Evolutionary conservation across 1,140 invertebrate species (phyloP), one percentile per base, ranked within the genome.

Genomic region (Drosophila elegans): DNA sequence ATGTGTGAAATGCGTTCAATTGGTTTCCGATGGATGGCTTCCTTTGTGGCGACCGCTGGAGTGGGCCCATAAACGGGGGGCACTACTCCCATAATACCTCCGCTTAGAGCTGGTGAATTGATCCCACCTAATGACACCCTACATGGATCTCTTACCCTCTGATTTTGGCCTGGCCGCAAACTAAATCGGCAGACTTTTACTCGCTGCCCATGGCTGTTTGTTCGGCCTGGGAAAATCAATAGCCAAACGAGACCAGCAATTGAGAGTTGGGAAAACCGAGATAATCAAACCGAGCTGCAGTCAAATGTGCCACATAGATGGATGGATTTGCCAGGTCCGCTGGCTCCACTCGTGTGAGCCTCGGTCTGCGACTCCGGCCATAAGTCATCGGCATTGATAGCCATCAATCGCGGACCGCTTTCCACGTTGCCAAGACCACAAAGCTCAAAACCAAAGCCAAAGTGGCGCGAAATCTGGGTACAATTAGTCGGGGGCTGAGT

Each of bases 1-100:
- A 90, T 91, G 90, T 91, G 90, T 91, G 90, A 91, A 91, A 91
- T 83, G 52, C 84, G 85, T 80, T 91, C 90, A 72, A 83, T 91
- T 90, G 80, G 45, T 77, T 68, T 61, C 45, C 51, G 60, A 64
- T 48, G 52, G 54, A 21, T 53, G 41, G 34, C 11, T 71, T 10
- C 46, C 62, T 21, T 46, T 64, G 62, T 64, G 61, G 21, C 44
- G 9, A 7, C 21, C 16, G 3, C 3, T 44, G 16, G 4, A 21
- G 21, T 9, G 48, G n/a, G 13, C 7, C 21, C 32, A 10, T n/a
- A 25, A 64, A 61, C 12, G 56, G 29, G 41, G 62, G 39, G 34
- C 63, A 27, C 42, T 32, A 9, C 52, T 13, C 16, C 5, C 36
- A 34, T 46, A 29, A 64, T 74, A 41, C 12, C 57, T 36, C 69